Evolutionary conservation across 2,888 invertebrate genomes (phyloP), one percentile per base, ranked within the genome.

Genomic region (Cylindroiulus punctatus): DNA sequence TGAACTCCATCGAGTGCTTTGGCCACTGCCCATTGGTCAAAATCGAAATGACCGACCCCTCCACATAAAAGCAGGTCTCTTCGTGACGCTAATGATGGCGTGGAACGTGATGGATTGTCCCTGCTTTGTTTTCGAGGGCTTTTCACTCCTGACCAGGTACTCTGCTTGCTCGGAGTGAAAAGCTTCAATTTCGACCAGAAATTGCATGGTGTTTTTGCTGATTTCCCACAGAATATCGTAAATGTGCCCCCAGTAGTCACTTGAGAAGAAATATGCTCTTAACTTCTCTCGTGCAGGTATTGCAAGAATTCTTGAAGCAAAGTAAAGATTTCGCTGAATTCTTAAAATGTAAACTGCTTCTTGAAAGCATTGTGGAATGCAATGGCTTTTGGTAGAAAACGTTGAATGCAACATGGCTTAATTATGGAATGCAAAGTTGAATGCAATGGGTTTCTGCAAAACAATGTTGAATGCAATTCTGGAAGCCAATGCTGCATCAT

Each of bases 11-110:
- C 52, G 42, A 42, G 42, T 5, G 42, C 42, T 42, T 42, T 10
- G 10, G 42, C 42, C 10, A 47, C 22, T 22, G 57, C 22, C 57
- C 57, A 57, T 57, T 57, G 57, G 57, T 3, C 22, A 10, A 57
- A 57, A 17, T 57, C 57, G 57, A 57, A 57, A 57, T 57, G 57
- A 22, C 57, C 57, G 22, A 12, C 47, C 57, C 57, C 57, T 57
- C 22, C 5, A 57, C 57, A 22, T 57, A 22, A 57, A 57, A 57
- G 22, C 17, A 22, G 57, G 57, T 22, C 22, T 5, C 17, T 57
- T 57, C 57, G 57, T 57, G 22, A 57, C 57, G n/a, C 57, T 57
- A 57, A 57, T 57, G 57, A 57, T 57, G 57, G 57, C 57, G n/a
- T 17, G n/a, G 22, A 57, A 22, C 57, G n/a, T 57, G 57, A 57